Evolutionary conservation across 2,888 invertebrate species (phyloP).

Genomic region (Malthinus seriepunctatus): DNA sequence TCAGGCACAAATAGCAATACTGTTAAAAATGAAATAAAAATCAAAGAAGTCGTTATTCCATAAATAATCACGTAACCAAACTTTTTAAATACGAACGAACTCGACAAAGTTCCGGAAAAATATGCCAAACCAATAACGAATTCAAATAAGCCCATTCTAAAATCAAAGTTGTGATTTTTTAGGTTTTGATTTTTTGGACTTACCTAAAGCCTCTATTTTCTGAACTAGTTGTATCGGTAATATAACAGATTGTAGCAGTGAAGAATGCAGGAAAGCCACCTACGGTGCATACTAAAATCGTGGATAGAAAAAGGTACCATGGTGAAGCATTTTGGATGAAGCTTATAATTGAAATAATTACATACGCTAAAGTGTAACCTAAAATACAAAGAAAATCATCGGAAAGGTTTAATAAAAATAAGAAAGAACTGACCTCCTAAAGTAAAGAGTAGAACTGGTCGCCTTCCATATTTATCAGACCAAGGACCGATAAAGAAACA

Average conservation of each 20-base stretch:
- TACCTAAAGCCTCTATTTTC: constrained; percentile 66
- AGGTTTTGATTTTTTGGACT: not conserved
- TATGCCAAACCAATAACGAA: constrained; percentile 63
- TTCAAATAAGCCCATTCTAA: constrained; percentile 67
- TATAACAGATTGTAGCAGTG: constrained; percentile 58
- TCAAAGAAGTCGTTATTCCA: constrained; percentile 53
- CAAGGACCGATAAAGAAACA: constrained; percentile 79
- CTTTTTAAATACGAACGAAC: constrained; percentile 62
- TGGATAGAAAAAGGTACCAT: constrained; percentile 56
- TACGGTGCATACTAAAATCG: constrained; percentile 62
- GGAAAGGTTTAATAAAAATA: not conserved
- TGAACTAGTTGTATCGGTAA: constrained; percentile 66
- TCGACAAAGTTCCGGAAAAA: constrained; percentile 63
- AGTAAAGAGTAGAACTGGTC: constrained; percentile 66
- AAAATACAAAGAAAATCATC: constrained; percentile 2
- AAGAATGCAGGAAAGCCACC: constrained; percentile 67
- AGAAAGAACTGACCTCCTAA: constrained; percentile 56
- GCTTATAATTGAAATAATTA: constrained; percentile 23
- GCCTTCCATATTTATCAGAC: constrained; percentile 79
- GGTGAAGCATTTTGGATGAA: constrained; percentile 41
- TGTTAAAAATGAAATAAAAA: constrained; percentile 56
- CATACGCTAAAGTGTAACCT: constrained; percentile 26
- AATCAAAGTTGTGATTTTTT: constrained; percentile 1
- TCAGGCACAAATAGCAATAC: constrained; percentile 59
- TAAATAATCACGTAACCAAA: constrained; percentile 61